These are phyloP conservation scores for Corythornis madagascariensis DNA, from an alignment of 2,113 vertebrate genomes.

Conservation along the genomic window DNA sequence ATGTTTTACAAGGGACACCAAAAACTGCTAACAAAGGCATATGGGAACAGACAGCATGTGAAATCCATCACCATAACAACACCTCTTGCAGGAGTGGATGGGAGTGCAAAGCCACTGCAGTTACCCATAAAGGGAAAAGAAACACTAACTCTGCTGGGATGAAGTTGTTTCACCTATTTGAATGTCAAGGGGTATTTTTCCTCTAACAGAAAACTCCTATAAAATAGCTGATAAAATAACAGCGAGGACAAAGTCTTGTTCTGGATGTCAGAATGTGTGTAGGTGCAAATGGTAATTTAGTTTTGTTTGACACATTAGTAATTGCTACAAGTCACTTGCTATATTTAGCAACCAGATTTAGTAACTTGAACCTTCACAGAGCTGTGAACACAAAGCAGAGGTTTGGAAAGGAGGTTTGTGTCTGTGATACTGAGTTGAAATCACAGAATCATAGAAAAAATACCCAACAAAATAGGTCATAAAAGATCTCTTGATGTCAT, in stretches of 20 bases:
- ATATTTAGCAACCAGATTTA: background rate
- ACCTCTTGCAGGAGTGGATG: background rate
- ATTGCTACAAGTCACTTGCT: background rate
- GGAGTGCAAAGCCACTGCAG: conserved; percentile 5
- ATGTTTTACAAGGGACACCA: background rate
- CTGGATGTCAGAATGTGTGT: conserved; percentile 3
- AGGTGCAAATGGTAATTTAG: background rate
- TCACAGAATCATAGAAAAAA: background rate
- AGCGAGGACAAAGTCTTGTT: background rate
- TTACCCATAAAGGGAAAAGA: background rate
- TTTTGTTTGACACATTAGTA: background rate
- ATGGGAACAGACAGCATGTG: background rate
- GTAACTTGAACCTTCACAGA: background rate
- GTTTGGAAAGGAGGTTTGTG: background rate
- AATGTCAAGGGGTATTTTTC: background rate
- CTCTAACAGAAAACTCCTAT: background rate
- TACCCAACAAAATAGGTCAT: too few relatives aligned
- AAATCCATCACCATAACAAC: conserved; percentile 38
- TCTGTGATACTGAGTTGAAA: background rate
- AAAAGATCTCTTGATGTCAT: background rate
- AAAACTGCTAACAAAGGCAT: background rate
- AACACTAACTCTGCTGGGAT: background rate
- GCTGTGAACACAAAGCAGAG: background rate
- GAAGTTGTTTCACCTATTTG: background rate
- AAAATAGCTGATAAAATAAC: background rate